Evolutionary conservation across 2,888 invertebrate species (phyloP).

Genomic region (Nebria brevicollis): DNA sequence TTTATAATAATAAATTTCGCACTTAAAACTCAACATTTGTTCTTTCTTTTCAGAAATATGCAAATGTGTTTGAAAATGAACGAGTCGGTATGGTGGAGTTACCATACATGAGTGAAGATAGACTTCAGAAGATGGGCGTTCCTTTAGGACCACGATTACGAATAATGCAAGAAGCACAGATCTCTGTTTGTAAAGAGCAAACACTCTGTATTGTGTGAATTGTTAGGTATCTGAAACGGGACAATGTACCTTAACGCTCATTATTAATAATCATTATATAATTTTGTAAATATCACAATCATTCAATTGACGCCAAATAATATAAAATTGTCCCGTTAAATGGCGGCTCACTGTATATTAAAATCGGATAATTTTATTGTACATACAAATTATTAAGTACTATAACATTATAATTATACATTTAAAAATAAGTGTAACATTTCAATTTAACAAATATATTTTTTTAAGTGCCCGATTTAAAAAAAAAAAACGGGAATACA

Average conservation of each 20-base stretch:
- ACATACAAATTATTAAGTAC: conserved; percentile 25
- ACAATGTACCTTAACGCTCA: conserved; percentile 12
- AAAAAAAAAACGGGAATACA: not conserved
- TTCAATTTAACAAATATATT: conserved; percentile 24
- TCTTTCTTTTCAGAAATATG: conserved; percentile 80
- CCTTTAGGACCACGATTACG: conserved; percentile 88
- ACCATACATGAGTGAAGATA: conserved; percentile 89
- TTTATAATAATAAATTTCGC: not conserved
- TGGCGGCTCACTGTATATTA: conserved; percentile 45
- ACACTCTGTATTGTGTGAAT: conserved; percentile 71
- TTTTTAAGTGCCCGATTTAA: not conserved
- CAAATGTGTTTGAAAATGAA: conserved; percentile 83
- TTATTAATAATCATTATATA: conserved; percentile 21
- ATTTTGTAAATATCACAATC: conserved; percentile 23
- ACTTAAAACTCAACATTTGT: conserved; percentile 23
- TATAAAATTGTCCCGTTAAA: conserved; percentile 35
- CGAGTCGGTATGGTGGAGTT: conserved; percentile 90
- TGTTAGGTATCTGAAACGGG: conserved; percentile 6
- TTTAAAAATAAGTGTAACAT: conserved; percentile 2
- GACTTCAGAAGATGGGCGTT: conserved; percentile 87
- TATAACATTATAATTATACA: not conserved
- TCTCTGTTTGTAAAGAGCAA: conserved; percentile 71
- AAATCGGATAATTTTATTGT: conserved; percentile 30
- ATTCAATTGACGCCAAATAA: conserved; percentile 33
- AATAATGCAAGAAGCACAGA: conserved; percentile 86